These are phyloP conservation scores for Amphiprion ocellaris DNA, from an alignment of 2,113 vertebrate species.

Conservation along the genomic window DNA sequence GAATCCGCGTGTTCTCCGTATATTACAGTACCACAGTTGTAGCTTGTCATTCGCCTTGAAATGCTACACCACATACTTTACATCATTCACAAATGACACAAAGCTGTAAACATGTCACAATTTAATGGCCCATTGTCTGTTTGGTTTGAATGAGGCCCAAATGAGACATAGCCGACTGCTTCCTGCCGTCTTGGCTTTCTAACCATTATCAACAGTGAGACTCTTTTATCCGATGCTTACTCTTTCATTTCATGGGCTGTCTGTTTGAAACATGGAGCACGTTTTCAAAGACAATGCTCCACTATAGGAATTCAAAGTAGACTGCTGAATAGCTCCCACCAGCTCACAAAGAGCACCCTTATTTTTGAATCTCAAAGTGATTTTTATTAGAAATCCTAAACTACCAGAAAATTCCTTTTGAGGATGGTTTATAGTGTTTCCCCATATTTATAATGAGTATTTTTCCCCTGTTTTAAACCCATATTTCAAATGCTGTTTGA, in stretches of 20 bases:
- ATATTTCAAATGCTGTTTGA: constrained; percentile 79
- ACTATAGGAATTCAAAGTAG: constrained; percentile 70
- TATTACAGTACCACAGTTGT: constrained; percentile 18
- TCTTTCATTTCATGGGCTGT: constrained; percentile 72
- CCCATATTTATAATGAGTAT: constrained; percentile 77
- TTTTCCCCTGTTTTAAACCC: constrained; percentile 52
- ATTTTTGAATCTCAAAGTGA: constrained; percentile 64
- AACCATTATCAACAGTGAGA: constrained; percentile 58
- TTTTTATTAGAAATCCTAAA: constrained; percentile 71
- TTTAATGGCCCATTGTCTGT: constrained; percentile 64
- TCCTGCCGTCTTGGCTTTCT: constrained; percentile 46
- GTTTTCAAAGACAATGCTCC: constrained; percentile 73
- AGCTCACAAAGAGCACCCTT: constrained; percentile 69
- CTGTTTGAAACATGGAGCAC: constrained; percentile 74
- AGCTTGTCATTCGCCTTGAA: constrained; percentile 40
- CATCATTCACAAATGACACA: constrained; percentile 57
- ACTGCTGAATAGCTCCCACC: constrained; percentile 43
- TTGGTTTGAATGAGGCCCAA: constrained; percentile 61
- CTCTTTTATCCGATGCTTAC: constrained; percentile 66
- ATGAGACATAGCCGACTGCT: constrained; percentile 56
- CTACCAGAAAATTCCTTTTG: constrained; percentile 80
- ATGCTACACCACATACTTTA: not conserved
- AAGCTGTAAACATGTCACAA: constrained; percentile 66
- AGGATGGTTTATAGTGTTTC: constrained; percentile 75
- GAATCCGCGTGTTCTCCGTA: constrained; percentile 56